phyloP scores from a whole-genome alignment of 2,113 vertebrate species.

The Actenoides hombroni region DNA sequence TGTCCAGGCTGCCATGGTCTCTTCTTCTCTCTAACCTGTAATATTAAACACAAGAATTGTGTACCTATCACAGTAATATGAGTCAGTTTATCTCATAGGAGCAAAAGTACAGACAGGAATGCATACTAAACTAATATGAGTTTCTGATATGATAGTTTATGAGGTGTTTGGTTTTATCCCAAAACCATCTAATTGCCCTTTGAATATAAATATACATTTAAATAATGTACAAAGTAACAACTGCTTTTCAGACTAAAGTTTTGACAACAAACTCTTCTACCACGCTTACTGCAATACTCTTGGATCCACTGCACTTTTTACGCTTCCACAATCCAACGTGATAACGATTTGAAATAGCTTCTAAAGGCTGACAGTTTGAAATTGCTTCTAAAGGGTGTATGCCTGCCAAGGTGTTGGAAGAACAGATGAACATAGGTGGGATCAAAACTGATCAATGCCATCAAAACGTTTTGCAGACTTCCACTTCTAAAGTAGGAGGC shows the following conservation, averaged over 20 bases:
- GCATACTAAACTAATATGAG: background rate
- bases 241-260: background rate
- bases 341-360: background rate
- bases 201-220: background rate
- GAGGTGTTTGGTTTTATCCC: accelerated
- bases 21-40: background rate
- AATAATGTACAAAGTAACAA: background rate
- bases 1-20: background rate
- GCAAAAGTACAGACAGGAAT: background rate
- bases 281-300: accelerated
- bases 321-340: accelerated
- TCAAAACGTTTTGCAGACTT: background rate
- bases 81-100: background rate
- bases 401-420: background rate
- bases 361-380: background rate
- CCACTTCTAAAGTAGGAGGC: accelerated
- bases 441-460: background rate
- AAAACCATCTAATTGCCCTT: background rate
- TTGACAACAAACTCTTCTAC: background rate
- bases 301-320: accelerated
- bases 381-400: background rate
- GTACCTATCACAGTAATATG: background rate
- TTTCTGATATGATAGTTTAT: background rate
- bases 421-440: accelerated
- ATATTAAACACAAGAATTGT: background rate